Conservation (phyloP, 2,113 vertebrate genomes). For the Haemorhous mexicanus region DNA sequence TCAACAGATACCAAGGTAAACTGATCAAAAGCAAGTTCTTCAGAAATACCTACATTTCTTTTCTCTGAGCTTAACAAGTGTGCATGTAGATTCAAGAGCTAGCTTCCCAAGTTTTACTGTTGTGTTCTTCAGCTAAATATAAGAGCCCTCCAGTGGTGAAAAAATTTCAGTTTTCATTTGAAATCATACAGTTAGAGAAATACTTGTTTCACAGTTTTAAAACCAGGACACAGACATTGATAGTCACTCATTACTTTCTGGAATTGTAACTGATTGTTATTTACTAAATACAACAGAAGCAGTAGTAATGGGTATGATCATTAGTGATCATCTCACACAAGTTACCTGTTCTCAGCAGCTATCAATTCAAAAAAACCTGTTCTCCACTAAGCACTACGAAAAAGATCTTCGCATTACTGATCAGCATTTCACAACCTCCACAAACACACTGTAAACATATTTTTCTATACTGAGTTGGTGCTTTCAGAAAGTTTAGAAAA, state of each 20-base stretch:
- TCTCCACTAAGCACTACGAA: background rate
- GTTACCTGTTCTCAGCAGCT: background rate
- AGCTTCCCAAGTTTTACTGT: background rate
- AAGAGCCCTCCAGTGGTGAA: conserved; percentile 22
- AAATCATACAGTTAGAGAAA: background rate
- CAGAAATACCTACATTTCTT: background rate
- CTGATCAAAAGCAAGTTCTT: background rate
- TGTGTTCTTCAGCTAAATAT: background rate
- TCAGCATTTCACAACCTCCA: background rate
- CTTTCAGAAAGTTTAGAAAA: background rate
- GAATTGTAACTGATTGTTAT: background rate
- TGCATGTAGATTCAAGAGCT: background rate
- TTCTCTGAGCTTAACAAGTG: background rate
- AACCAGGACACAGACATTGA: background rate
- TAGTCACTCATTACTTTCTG: background rate
- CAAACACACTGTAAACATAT: background rate
- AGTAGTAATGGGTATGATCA: background rate
- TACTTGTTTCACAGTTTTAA: background rate
- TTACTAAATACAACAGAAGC: background rate
- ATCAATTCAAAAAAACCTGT: background rate
- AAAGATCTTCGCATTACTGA: background rate
- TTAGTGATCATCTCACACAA: background rate
- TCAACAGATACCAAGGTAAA: background rate
- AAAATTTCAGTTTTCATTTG: background rate
- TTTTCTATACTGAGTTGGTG: background rate